A percentile compares a stretch with the other conserved stretches of the same genome.
Conservation (phyloP, 2,113 vertebrate genomes). For the Sterna hirundo region DNA sequence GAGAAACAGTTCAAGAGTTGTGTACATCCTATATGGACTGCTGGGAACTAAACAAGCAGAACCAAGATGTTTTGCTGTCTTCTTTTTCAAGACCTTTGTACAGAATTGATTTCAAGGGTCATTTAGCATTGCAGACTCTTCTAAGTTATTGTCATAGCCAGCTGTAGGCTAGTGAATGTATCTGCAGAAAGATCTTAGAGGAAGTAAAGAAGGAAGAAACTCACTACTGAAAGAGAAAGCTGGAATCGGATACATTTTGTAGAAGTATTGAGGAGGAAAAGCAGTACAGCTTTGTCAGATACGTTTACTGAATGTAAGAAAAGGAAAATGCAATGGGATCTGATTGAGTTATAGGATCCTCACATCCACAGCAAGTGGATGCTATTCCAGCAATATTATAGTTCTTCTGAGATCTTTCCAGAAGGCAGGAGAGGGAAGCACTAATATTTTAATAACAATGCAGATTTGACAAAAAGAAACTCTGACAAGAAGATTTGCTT, state of each 20-base stretch:
- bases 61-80: background rate
- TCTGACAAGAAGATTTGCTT: background rate
- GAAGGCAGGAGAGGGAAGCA: background rate
- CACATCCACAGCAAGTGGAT: accelerated
- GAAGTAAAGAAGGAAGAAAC: background rate
- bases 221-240: background rate
- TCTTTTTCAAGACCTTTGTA: background rate
- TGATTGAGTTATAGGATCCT: background rate
- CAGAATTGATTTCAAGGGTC: background rate
- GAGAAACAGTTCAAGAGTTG: background rate
- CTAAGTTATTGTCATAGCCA: background rate
- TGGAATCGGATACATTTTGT: background rate
- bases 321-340: background rate
- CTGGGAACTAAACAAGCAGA: background rate
- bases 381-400: background rate
- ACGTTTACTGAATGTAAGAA: background rate
- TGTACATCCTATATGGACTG: background rate
- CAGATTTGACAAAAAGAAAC: background rate
- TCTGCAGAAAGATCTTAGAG: background rate
- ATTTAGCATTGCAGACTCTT: background rate
- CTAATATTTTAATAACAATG: background rate
- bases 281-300: background rate
- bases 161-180: background rate
- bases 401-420: background rate
- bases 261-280: background rate